Conservation (phyloP, 2,797 vertebrate species). For the Scleropages formosus region DNA sequence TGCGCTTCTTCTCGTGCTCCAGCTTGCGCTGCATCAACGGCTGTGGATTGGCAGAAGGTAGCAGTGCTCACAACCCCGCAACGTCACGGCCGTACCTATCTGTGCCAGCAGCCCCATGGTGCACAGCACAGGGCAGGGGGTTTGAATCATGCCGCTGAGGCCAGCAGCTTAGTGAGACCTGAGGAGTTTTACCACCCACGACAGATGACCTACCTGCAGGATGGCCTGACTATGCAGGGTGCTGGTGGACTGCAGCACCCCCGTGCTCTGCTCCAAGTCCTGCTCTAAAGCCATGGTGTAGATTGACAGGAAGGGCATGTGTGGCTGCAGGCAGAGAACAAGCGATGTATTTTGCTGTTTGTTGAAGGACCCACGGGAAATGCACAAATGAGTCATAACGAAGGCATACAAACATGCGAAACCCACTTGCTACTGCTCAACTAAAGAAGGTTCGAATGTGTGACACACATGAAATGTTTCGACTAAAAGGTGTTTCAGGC, state of each 20-base stretch:
- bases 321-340: slow-evolving; percentile 62
- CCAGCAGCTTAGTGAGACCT: slow-evolving; percentile 92
- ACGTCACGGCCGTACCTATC: too few species aligned
- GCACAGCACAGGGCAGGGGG: slow-evolving; percentile 82
- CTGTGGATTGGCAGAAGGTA: slow-evolving; percentile 56
- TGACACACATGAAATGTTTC: not conserved
- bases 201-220: slow-evolving; percentile 74
- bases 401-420: not conserved
- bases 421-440: too few species aligned
- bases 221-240: slow-evolving; percentile 85
- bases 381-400: not conserved
- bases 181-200: slow-evolving; percentile 58
- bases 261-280: slow-evolving; percentile 81
- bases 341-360: not conserved
- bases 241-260: slow-evolving; percentile 71
- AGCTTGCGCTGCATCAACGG: slow-evolving; percentile 79
- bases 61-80: not conserved
- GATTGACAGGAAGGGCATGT: slow-evolving; percentile 93
- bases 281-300: slow-evolving; percentile 93
- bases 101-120: slow-evolving; percentile 90
- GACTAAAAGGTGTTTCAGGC: too few species aligned
- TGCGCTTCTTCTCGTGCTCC: slow-evolving; percentile 89
- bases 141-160: slow-evolving; percentile 90
- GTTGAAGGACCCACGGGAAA: not conserved
- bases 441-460: not conserved